Evolutionary conservation across 2,797 vertebrate species (phyloP).

Genomic region (Notamacropus eugenii): DNA sequence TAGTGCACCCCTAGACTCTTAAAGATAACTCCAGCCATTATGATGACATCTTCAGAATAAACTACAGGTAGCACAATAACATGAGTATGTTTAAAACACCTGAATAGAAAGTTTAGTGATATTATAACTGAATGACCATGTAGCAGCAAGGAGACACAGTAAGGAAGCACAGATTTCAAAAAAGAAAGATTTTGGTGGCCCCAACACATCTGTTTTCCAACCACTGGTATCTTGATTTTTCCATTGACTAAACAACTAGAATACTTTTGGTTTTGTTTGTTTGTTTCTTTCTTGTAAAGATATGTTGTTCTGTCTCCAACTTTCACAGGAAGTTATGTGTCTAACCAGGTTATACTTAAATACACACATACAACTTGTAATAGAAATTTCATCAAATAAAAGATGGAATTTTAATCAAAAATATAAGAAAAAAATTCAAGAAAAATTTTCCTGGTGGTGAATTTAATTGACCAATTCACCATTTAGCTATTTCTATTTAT

Average conservation of each 20-base stretch:
- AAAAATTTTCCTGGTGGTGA: slow-evolving; percentile 36
- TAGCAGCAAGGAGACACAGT: neutral
- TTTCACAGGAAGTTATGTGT: neutral
- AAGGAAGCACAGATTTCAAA: neutral
- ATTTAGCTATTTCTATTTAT: slow-evolving; percentile 31
- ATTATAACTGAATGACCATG: neutral
- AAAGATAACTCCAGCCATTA: neutral
- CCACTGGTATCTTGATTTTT: slow-evolving; percentile 22
- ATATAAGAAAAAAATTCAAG: neutral
- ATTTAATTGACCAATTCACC: slow-evolving; percentile 42
- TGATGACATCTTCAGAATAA: neutral
- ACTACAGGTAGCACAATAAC: neutral
- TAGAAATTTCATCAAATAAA: slow-evolving; percentile 25
- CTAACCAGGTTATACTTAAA: slow-evolving; percentile 21
- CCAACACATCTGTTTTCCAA: neutral
- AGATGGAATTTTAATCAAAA: neutral
- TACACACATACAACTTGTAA: slow-evolving; percentile 33
- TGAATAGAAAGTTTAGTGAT: neutral
- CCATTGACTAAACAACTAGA: neutral
- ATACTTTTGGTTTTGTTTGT: neutral
- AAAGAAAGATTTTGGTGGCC: neutral
- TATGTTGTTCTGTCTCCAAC: neutral
- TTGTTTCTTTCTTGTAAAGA: neutral
- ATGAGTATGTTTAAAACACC: slow-evolving; percentile 4
- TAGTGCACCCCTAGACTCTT: neutral